Base-by-base conservation (phyloP, 2,888 invertebrate genomes). In the Drosophila borealis region DNA sequence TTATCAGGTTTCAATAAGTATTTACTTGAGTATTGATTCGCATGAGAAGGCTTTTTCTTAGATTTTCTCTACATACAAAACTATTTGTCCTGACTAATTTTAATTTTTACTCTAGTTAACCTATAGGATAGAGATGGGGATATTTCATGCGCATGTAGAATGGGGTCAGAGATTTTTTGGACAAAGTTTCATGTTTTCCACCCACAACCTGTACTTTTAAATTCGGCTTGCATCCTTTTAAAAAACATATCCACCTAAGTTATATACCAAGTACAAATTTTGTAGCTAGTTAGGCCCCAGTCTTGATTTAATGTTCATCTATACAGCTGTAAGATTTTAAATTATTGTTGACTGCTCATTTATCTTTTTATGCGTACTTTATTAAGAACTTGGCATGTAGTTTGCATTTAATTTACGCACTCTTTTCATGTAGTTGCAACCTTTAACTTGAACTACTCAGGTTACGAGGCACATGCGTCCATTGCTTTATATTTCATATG, bases 391-490 rank as follows among this genome's bases (percentile, higher is more conserved):
- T 39, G 19, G 2, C 48, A 70, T 70, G 60, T 21, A 48, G 13
- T 25, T 60, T 48, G 51, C 51, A 51, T 51, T 51, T 14, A 53
- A 65, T 46, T 65, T 54, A 36, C 54, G 46, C 65, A 66, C 66
- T 66, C 25, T 41, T 33, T 65, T 14, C 14, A 34, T 17, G 62
- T 34, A 39, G 33, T 61, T 46, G 39, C 44, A 37, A 17, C 11
- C 29, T 41, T 48, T 8, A 53, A 29, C 51, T 45, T 19, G 4
- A 49, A 62, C 71, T 44, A 39, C 44, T 69, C 71, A 49, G 39
- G 44, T 53, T 50, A 54, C 49, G 54, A n/a, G 8, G 29, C 14
- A 39, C 51, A 51, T 44, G 42, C n/a, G 42, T 17, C 10, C 59
- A 59, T 36, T 49, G 17, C 64, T 50, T 54, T 59, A 39, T 33